Base-by-base conservation (phyloP, 2,888 invertebrate species). In the Mylabris sibirica region DNA sequence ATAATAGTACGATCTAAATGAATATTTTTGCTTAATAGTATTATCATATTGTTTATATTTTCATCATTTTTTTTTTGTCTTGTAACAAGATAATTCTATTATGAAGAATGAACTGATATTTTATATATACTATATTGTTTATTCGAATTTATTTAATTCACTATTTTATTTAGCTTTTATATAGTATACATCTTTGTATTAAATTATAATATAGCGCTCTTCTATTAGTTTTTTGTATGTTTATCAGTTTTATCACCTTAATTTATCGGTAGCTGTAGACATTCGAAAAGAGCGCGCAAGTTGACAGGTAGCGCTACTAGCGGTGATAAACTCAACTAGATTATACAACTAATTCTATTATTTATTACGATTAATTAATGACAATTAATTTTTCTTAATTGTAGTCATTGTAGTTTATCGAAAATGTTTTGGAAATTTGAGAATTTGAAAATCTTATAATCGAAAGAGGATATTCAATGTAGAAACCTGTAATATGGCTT, bases 81-180 rank as follows among this genome's bases (percentile, higher is more conserved):
- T 78, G 77, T 77, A 77, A 75, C 76, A 78, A 78, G 77, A 76
- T 77, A 30, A 76, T 66, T 64, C 66, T 69, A 69, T 69, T 68
- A 65, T 68, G 34, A 71, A 69, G 74, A 72, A 69, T 67, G 77
- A 76, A 77, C 77, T 76, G 77, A 77, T 75, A 74, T 78, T 78
- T 75, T 74, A 73, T 76, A 72, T 68, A 67, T n/a, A n/a, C n/a
- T n/a, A n/a, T 63, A 41, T 63, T 71, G 59, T 34, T 66, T 67
- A 68, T 69, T 63, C 60, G 59, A 68, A 63, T 72, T 72, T 63
- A 68, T 74, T 72, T 71, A 66, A 67, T 65, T 71, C 66, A 59
- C 64, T 66, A 66, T 70, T 72, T 72, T 74, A 72, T 72, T 70
- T 72, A 65, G 77, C 77, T 76, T 77, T 77, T 77, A 77, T 71